Conservation (phyloP, 2,797 vertebrate species). For the Mormyrops attenuatus region DNA sequence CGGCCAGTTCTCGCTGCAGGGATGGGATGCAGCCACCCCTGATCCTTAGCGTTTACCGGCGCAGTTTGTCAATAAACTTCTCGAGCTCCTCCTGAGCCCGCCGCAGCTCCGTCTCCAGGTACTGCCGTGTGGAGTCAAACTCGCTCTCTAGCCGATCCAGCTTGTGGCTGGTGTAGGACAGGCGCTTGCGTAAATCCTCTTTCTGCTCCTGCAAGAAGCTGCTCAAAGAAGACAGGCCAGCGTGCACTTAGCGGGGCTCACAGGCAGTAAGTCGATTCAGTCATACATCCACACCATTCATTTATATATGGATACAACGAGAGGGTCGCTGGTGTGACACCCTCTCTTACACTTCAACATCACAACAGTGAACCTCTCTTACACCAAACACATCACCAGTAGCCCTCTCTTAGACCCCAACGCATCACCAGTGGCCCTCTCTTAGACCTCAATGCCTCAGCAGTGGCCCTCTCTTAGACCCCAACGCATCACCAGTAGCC, state of each 20-base stretch:
- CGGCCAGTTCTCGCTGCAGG: neutral
- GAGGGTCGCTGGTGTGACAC: neutral
- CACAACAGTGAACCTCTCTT: neutral
- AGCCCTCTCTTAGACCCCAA: too few species aligned
- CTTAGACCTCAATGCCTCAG: too few species aligned
- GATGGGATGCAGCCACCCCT: neutral
- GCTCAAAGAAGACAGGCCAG: slow-evolving; percentile 31
- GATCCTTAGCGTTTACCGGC: slow-evolving; percentile 62
- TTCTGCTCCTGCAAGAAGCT: slow-evolving; percentile 93
- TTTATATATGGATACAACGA: neutral
- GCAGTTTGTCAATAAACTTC: slow-evolving; percentile 90
- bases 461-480: neutral
- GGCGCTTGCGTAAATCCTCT: slow-evolving; percentile 87
- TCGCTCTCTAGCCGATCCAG: slow-evolving; percentile 91
- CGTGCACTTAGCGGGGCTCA: neutral
- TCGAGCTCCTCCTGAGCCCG: slow-evolving; percentile 91
- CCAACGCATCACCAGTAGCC: neutral
- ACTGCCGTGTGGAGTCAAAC: slow-evolving; percentile 88
- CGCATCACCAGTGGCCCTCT: too few species aligned
- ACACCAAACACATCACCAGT: neutral
- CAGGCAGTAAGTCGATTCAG: neutral
- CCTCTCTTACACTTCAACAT: neutral
- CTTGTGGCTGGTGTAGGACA: slow-evolving; percentile 86
- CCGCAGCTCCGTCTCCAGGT: slow-evolving; percentile 88
- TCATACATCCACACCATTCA: neutral